A percentile compares a stretch with the other conserved stretches of the same genome.
Conservation (phyloP, 1,140 invertebrate genomes). For the Globodera ellingtonae region DNA sequence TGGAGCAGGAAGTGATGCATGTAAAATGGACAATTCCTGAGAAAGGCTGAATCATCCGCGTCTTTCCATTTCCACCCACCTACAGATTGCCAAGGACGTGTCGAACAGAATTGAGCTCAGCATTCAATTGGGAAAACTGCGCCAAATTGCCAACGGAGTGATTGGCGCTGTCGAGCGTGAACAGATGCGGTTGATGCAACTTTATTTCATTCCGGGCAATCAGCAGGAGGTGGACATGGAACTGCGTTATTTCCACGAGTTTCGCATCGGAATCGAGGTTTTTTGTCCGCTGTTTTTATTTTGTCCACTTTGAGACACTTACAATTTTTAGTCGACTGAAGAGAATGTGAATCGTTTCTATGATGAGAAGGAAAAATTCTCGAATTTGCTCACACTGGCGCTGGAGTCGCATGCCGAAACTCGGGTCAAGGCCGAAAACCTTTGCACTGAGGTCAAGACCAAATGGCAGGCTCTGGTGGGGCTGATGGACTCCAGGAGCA, state of each 20-base stretch:
- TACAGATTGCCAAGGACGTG: slow-evolving; percentile 35
- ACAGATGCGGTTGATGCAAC: slow-evolving; percentile 26
- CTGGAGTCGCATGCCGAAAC: slow-evolving; percentile 26
- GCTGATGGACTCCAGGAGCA: slow-evolving; percentile 22
- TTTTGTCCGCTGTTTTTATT: background rate
- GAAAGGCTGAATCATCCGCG: background rate
- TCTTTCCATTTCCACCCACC: background rate
- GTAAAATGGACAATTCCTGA: slow-evolving; percentile 16
- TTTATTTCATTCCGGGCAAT: slow-evolving; percentile 27
- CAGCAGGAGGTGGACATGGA: slow-evolving; percentile 23
- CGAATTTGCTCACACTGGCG: slow-evolving; percentile 12
- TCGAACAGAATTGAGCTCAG: slow-evolving; percentile 32
- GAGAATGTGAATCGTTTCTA: slow-evolving; percentile 21
- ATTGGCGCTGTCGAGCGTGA: slow-evolving; percentile 19
- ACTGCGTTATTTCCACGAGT: slow-evolving; percentile 22
- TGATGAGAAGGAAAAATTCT: slow-evolving; percentile 25
- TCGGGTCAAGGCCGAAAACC: slow-evolving; percentile 26
- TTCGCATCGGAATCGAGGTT: slow-evolving; percentile 32
- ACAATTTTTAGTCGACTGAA: slow-evolving; percentile 20
- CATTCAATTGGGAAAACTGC: slow-evolving; percentile 26
- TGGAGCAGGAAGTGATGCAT: slow-evolving; percentile 35
- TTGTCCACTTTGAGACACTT: background rate
- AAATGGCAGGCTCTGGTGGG: slow-evolving; percentile 33
- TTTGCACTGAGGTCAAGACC: slow-evolving; percentile 28
- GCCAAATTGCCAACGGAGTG: slow-evolving; percentile 34